A percentile compares a stretch with the other conserved stretches of the same genome.
Evolutionary conservation across 2,888 invertebrate species (phyloP).

Genomic region (Caenorhabditis parvicauda): DNA sequence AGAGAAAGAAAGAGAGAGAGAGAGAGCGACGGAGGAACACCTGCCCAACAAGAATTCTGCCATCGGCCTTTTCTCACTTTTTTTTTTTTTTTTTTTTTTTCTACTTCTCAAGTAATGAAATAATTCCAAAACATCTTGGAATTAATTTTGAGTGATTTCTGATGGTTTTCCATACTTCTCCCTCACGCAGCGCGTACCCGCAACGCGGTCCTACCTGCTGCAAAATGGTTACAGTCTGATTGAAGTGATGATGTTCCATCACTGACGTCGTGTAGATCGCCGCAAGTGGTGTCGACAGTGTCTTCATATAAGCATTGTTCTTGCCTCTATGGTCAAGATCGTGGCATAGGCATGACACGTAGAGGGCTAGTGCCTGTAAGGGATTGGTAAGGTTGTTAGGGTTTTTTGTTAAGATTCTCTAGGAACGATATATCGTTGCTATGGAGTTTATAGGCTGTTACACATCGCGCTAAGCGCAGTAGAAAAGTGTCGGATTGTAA

Average conservation of each 20-base stretch:
- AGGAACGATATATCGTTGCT: no score
- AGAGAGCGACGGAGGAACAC: no score
- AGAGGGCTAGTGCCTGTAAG: slow-evolving; percentile 75
- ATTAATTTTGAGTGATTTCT: neutral
- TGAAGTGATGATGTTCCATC: slow-evolving; percentile 84
- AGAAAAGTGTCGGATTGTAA: no score
- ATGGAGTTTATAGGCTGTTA: no score
- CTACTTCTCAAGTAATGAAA: no score
- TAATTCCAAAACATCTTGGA: no score
- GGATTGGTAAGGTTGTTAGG: neutral
- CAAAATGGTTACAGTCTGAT: slow-evolving; percentile 81
- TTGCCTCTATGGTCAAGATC: slow-evolving; percentile 83
- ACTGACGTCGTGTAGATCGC: slow-evolving; percentile 82
- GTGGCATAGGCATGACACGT: slow-evolving; percentile 79
- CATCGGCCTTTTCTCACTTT: no score
- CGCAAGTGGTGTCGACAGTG: slow-evolving; percentile 79
- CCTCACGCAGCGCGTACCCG: no score
- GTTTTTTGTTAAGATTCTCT: neutral
- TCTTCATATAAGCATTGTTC: slow-evolving; percentile 79
- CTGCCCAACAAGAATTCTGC: no score
- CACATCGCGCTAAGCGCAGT: no score
- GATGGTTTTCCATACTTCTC: neutral
- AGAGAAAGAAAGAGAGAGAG: no score
- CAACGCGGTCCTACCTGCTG: slow-evolving; percentile 68
- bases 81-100: no score